Base-by-base conservation (phyloP, 2,888 invertebrate genomes). In the Lobophora halterata region DNA sequence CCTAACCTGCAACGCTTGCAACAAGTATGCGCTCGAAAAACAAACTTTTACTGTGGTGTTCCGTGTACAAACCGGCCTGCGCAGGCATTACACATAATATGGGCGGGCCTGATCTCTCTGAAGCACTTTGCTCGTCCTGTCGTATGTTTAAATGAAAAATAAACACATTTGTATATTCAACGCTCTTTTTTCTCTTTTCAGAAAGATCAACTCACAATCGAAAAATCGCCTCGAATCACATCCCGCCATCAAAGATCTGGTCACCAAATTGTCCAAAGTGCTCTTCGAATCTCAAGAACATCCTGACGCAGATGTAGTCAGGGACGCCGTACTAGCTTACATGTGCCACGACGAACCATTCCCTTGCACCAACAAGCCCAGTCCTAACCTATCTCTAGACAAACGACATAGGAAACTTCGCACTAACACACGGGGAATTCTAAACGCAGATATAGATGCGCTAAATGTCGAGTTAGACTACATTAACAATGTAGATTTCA, bases 291-390 rank as follows among this genome's bases (percentile, higher is more conserved):
- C 91, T 21, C 89, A 91, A 50, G 89, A 91, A 58, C 90, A 88
- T 1, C 89, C 89, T 0, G 93, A 94, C 70, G 93, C 95, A 0
- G 91, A 92, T 40, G 89, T 91, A 0, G 88, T 95, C 0, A 89
- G 93, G 45, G 98, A 97, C 71, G 94, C 96, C 0, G 77, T 97
- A 3, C 79, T 97, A 21, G 93, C 95, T 0, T 95, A 96, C 63
- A 90, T 94, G 40, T 98, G 98, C 62, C 97, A 98, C 63, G 92
- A 93, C 31, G 91, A 93, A 1, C 89, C 91, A 0, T 71, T 97
- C 23, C 97, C 97, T 0, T 97, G 97, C 66, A 86, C 89, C 1
- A 85, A 88, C 9, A 80, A 79, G 42, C 47, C 55, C 0, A 73
- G 41, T 3, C 60, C 63, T 48, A 24, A 46, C 0, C n/a, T n/a